A percentile compares a stretch with the other conserved stretches of the same genome.
These are phyloP conservation scores for Pogonomyrmex californicus DNA, from an alignment of 1,140 invertebrate genomes.

Conservation along the genomic window DNA sequence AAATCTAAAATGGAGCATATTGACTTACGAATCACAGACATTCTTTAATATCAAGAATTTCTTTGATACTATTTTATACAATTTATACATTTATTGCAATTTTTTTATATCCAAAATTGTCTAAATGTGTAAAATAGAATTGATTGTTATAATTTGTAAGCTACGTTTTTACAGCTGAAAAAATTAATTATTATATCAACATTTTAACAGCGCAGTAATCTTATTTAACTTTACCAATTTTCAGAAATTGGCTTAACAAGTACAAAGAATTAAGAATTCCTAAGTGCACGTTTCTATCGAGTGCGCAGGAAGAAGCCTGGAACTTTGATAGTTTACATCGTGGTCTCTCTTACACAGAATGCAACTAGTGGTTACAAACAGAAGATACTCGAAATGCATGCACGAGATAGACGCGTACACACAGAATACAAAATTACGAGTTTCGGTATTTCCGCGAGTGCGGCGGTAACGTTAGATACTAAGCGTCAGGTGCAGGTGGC, in stretches of 20 bases:
- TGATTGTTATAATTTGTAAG: neutral
- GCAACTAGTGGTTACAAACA: constrained; percentile 61
- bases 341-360: constrained; percentile 1
- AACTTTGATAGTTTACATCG: constrained; percentile 50
- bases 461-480: constrained; percentile 29
- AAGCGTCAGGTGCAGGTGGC: constrained; percentile 28
- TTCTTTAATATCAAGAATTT: neutral
- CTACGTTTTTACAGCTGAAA: neutral
- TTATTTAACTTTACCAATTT: constrained; percentile 20
- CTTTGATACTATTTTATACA: no score
- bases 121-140: neutral
- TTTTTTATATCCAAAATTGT: neutral
- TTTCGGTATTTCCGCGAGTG: constrained; percentile 40
- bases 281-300: neutral
- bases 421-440: constrained; percentile 53
- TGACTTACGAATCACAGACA: neutral
- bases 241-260: neutral
- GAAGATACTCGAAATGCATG: constrained; percentile 52
- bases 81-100: neutral
- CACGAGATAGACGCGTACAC: constrained; percentile 36
- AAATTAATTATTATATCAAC: neutral
- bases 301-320: neutral
- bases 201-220: neutral
- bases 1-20: neutral
- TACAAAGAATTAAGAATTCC: constrained; percentile 23